Evolutionary conservation across 2,797 vertebrate genomes (phyloP), one percentile per base, ranked within the genome.

Genomic region (Poeciliopsis infans): DNA sequence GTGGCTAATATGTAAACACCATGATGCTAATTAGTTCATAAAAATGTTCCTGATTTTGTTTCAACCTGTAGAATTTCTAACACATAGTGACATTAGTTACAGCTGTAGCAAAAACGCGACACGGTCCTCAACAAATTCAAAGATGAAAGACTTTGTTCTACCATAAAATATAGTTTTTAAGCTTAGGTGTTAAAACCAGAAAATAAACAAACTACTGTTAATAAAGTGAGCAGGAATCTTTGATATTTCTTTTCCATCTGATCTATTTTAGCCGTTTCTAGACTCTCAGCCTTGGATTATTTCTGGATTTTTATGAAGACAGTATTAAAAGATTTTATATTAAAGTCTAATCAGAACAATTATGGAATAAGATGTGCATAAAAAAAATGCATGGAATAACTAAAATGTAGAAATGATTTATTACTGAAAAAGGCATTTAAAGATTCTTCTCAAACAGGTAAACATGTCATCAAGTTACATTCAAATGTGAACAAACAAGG

Each of bases 361-460:
- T 23, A 66, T 13, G 39, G 13, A 25, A 12, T 36, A 36, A 23
- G 18, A 33, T 2, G 36, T 0, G 5, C 25, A 1, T 45, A 10
- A 18, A 33, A 16, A 6, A 36, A 4, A 36, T 73, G 20, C 8
- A 18, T 13, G 75, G 28, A 74, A 73, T 28, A n/a, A 75, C 11
- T 25, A 36, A 64, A 72, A 72, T 64, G 88, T 94, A 94, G 69
- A 95, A 94, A 94, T 93, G 59, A 74, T 93, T 94, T 94, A 93
- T 94, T 93, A 88, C 84, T 84, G 81, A 43, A 93, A 93, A 90
- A 90, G 80, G 84, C 83, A 87, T 91, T 87, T 51, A 79, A 87
- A 92, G 87, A 90, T 91, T 92, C 77, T 87, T 83, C 88, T 88
- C 88, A 43, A 89, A 93, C 72, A 53, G 76, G 86, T 86, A 89